Conservation (phyloP, 2,888 invertebrate genomes). For the Philereme transversata region DNA sequence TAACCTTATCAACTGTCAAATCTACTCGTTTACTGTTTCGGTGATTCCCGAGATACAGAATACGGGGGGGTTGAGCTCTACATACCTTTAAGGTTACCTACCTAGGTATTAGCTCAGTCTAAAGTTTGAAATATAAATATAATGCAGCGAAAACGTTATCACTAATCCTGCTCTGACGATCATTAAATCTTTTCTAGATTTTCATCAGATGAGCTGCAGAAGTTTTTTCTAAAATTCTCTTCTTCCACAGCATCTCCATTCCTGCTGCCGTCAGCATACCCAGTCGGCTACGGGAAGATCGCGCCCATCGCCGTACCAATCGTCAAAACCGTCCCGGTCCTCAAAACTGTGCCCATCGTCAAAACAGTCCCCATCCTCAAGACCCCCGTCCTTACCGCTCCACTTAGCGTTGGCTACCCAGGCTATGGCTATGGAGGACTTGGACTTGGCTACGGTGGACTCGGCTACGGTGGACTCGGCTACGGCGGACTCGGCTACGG, state of each 20-base stretch:
- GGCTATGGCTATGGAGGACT: conserved; percentile 29
- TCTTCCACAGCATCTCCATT: conserved; percentile 35
- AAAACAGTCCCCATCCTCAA: conserved; percentile 36
- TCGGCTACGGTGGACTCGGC: conserved; percentile 21
- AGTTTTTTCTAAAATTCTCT: not conserved
- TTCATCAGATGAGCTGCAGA: not conserved
- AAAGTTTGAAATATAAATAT: no score
- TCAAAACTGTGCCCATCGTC: conserved; percentile 37
- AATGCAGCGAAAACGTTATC: no score
- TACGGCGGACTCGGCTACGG: conserved; percentile 16
- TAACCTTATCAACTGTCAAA: no score
- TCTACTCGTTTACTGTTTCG: no score
- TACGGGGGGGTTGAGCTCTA: no score
- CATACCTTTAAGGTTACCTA: no score
- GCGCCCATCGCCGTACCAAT: conserved; percentile 47
- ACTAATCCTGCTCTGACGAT: no score
- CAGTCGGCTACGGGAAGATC: conserved; percentile 54
- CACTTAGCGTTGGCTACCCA: conserved; percentile 36
- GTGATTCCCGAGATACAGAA: no score
- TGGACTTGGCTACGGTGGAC: conserved; percentile 4
- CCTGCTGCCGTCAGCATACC: conserved; percentile 47
- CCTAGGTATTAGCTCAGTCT: no score
- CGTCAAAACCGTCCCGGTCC: conserved; percentile 33
- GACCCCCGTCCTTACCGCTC: conserved; percentile 43
- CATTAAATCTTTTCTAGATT: no score